These are phyloP conservation scores for Paedocypris sp. DNA, from an alignment of 2,113 vertebrate genomes.

Conservation along the genomic window DNA sequence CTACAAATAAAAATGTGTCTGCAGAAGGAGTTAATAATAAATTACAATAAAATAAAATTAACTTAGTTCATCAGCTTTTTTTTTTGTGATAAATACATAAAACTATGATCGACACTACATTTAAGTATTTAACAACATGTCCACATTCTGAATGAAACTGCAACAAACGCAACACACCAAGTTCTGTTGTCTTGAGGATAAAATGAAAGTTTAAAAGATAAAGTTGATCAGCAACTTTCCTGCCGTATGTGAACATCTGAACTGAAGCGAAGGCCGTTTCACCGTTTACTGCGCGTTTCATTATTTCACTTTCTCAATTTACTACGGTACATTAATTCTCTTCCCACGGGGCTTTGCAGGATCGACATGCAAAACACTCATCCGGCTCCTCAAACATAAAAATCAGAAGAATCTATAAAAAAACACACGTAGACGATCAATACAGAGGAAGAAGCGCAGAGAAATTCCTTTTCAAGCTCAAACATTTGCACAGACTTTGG, in stretches of 20 bases:
- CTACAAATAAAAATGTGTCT: background rate
- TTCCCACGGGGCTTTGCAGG: background rate
- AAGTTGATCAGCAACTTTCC: too few relatives aligned
- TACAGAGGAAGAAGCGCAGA: background rate
- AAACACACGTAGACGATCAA: background rate
- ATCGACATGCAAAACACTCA: background rate
- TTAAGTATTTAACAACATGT: too few relatives aligned
- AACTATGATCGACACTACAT: too few relatives aligned
- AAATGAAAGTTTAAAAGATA: conserved; percentile 37
- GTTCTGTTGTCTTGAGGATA: conserved; percentile 37
- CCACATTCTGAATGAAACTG: conserved; percentile 46
- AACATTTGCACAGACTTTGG: background rate
- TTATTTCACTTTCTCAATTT: too few relatives aligned
- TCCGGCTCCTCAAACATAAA: background rate
- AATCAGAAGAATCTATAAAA: background rate
- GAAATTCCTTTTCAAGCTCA: background rate
- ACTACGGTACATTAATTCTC: too few relatives aligned
- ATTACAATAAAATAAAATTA: background rate
- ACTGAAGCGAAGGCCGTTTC: too few relatives aligned
- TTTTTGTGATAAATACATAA: too few relatives aligned
- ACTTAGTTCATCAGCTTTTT: too few relatives aligned
- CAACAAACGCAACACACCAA: too few relatives aligned
- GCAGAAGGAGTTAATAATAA: too few relatives aligned
- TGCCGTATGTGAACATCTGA: too few relatives aligned
- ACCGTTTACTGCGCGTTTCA: too few relatives aligned